Percentiles rank a stretch among this genome's conserved stretches.
These are phyloP conservation scores for Bombus vancouverensis DNA, from an alignment of 1,140 invertebrate genomes.

Conservation along the genomic window DNA sequence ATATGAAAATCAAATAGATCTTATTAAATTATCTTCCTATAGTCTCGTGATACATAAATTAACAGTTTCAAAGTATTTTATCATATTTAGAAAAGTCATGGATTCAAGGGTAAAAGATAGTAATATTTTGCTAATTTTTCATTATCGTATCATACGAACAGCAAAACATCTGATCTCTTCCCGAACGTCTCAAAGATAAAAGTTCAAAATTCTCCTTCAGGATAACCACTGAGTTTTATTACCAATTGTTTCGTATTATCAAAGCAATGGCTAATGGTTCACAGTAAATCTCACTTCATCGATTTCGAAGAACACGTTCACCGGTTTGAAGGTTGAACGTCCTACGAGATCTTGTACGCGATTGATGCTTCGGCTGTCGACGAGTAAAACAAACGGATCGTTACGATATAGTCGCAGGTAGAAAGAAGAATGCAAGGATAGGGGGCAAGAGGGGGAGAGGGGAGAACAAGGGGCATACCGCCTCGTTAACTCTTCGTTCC, in stretches of 20 bases:
- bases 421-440: conserved; percentile 20
- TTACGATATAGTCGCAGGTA: conserved; percentile 57
- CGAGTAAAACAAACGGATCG: conserved; percentile 66
- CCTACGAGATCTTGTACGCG: conserved; percentile 3
- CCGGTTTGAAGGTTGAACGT: neutral
- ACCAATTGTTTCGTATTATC: neutral
- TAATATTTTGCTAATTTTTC: too few relatives aligned
- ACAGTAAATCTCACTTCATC: neutral
- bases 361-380: conserved; percentile 46
- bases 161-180: too few relatives aligned
- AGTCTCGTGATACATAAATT: too few relatives aligned
- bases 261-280: neutral
- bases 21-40: too few relatives aligned
- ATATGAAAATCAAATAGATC: too few relatives aligned
- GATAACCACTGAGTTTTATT: neutral
- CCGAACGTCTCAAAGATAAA: too few relatives aligned
- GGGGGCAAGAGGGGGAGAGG: conserved; percentile 1
- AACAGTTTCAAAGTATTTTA: too few relatives aligned
- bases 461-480: conserved; percentile 56
- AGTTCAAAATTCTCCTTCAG: neutral
- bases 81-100: too few relatives aligned
- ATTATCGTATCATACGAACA: too few relatives aligned
- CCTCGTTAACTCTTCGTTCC: conserved; percentile 72
- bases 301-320: neutral
- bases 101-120: too few relatives aligned